Percentiles rank a stretch among this genome's conserved stretches.
Conservation (phyloP, 2,888 invertebrate species). For the Galeruca laticollis region DNA sequence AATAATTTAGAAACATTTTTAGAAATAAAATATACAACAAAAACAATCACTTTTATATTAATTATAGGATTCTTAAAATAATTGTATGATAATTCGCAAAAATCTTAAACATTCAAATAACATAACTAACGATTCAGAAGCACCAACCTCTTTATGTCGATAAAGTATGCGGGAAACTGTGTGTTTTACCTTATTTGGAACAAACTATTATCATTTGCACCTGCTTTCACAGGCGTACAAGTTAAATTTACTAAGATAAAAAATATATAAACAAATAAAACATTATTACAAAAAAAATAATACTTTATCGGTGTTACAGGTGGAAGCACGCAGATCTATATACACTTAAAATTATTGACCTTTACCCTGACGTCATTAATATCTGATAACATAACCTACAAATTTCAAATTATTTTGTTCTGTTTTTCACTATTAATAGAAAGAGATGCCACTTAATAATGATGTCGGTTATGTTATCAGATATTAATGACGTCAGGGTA, state of each 20-base stretch:
- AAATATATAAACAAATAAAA: neutral
- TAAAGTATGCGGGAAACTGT: slow-evolving; percentile 22
- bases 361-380: no score
- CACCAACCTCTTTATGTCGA: slow-evolving; percentile 5
- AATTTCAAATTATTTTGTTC: no score
- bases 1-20: neutral
- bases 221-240: slow-evolving; percentile 4
- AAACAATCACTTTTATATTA: neutral
- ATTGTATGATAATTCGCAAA: neutral
- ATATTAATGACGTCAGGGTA: no score
- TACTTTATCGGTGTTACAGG: no score
- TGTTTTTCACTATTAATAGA: no score
- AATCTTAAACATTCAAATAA: neutral
- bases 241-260: neutral
- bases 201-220: slow-evolving; percentile 24
- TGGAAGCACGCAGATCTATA: no score
- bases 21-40: neutral
- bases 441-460: no score
- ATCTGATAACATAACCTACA: no score
- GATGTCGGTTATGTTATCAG: no score
- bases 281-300: neutral
- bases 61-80: neutral
- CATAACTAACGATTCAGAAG: slow-evolving; percentile 1
- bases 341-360: no score
- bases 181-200: slow-evolving; percentile 28